Evolutionary conservation across 2,113 vertebrate species (phyloP).

Genomic region (Trogon surrucura): DNA sequence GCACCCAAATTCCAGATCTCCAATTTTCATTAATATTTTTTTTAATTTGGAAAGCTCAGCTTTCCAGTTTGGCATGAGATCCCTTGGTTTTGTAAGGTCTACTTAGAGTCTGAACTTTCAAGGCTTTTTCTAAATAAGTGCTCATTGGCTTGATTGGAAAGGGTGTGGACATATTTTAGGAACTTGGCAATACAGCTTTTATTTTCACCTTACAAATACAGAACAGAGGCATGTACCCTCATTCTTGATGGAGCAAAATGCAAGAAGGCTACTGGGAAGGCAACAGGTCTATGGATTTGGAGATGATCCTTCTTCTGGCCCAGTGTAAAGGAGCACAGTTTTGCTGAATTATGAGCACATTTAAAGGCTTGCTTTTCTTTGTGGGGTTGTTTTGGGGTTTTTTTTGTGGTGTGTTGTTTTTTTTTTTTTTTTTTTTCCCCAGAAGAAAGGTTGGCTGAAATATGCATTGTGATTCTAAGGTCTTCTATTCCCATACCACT

Average conservation of each 20-base stretch:
- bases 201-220: background rate
- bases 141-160: background rate
- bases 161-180: background rate
- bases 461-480: background rate
- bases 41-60: background rate
- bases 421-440: background rate
- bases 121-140: background rate
- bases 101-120: background rate
- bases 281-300: background rate
- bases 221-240: accelerated
- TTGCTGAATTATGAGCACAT: background rate
- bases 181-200: background rate
- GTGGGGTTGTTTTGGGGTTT: background rate
- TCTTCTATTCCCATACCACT: background rate
- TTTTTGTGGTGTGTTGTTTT: background rate
- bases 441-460: background rate
- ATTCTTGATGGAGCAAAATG: background rate
- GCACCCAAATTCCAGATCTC: background rate
- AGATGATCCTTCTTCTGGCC: background rate
- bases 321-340: background rate
- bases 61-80: background rate
- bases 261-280: background rate
- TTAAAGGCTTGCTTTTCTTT: background rate
- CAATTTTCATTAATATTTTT: background rate
- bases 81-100: background rate